These are phyloP conservation scores for Pachliopta kotzebuea DNA, from an alignment of 2,888 invertebrate species.

Conservation along the genomic window DNA sequence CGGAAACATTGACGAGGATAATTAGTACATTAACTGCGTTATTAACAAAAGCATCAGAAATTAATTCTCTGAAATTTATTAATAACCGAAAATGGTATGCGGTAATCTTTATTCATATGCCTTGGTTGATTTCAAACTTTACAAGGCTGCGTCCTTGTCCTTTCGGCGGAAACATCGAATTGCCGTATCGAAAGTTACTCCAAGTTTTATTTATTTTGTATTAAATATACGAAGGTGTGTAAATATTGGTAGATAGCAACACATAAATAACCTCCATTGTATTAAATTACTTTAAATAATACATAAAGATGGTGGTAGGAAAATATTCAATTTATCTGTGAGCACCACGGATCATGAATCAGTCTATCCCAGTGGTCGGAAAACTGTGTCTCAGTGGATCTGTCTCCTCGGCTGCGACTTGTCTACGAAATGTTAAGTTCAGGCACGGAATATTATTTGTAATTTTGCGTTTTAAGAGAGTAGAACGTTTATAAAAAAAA, in stretches of 20 bases:
- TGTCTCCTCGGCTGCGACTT: too few relatives aligned
- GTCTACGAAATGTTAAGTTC: too few relatives aligned
- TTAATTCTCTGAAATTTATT: conserved; percentile 1
- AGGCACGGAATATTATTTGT: too few relatives aligned
- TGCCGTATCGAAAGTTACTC: background rate
- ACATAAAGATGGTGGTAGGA: background rate
- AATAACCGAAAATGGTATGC: conserved; percentile 3
- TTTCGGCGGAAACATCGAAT: conserved; percentile 9
- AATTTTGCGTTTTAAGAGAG: too few relatives aligned
- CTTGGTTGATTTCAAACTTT: background rate
- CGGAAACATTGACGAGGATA: too few relatives aligned
- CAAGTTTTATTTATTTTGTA: conserved; percentile 2
- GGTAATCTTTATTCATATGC: conserved; percentile 1
- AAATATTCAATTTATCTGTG: too few relatives aligned
- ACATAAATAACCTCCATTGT: background rate
- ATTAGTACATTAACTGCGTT: too few relatives aligned
- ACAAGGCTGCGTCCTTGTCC: conserved; percentile 10
- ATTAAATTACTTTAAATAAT: background rate
- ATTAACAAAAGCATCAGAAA: background rate
- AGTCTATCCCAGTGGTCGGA: too few relatives aligned
- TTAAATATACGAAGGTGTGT: background rate
- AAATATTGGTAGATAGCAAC: background rate
- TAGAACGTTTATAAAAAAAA: too few relatives aligned
- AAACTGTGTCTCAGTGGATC: too few relatives aligned
- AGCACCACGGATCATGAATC: too few relatives aligned